Evolutionary conservation across 2,888 invertebrate species (phyloP).

Genomic region (Thymelicus lineola): DNA sequence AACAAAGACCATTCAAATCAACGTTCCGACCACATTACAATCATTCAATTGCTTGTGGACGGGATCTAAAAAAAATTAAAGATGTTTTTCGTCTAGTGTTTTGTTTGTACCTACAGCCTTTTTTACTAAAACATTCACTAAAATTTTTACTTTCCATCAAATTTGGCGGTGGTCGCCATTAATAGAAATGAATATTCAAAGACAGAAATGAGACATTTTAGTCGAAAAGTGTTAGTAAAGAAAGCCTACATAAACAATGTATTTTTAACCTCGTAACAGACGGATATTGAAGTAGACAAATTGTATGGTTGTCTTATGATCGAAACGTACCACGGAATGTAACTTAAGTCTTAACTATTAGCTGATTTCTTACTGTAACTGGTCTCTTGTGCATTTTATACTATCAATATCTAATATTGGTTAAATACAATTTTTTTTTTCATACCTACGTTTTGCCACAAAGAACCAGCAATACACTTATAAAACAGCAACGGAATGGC

Average conservation of each 20-base stretch:
- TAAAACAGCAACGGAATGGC: conserved; percentile 23
- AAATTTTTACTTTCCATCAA: not conserved
- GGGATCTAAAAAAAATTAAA: conserved; percentile 22
- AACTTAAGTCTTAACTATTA: conserved; percentile 1
- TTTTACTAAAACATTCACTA: conserved; percentile 7
- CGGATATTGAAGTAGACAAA: conserved; percentile 21
- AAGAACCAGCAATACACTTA: conserved; percentile 25
- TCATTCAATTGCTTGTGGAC: conserved; percentile 25
- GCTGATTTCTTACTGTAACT: conserved; percentile 13
- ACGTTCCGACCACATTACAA: conserved; percentile 11
- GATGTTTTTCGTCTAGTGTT: not conserved
- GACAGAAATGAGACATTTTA: not conserved
- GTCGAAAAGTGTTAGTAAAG: conserved; percentile 5
- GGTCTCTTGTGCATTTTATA: conserved; percentile 11
- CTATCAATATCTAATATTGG: not conserved
- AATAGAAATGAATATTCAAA: not conserved
- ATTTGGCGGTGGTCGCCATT: not conserved
- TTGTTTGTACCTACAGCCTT: not conserved
- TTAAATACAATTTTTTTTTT: conserved; percentile 9
- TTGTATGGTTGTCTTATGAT: conserved; percentile 7
- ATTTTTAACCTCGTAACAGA: conserved; percentile 17
- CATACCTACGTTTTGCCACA: conserved; percentile 14
- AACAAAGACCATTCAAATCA: conserved; percentile 40
- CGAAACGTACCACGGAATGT: conserved; percentile 19
- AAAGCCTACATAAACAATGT: conserved; percentile 2